Percentiles rank a stretch among this genome's conserved stretches.
These are phyloP conservation scores for Subacronicta megacephala DNA, from an alignment of 2,888 invertebrate species.

Conservation along the genomic window DNA sequence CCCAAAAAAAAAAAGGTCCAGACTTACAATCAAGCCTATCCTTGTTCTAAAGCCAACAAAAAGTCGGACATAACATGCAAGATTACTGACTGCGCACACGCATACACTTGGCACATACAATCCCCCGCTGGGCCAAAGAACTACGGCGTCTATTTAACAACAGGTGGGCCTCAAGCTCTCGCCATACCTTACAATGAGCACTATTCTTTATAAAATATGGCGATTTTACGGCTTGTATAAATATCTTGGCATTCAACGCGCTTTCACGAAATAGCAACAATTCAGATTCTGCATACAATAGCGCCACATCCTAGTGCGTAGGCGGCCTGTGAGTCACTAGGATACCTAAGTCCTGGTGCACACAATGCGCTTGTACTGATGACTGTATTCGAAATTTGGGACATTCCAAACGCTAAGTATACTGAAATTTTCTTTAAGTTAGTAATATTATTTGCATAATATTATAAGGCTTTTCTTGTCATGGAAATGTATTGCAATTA, in stretches of 20 bases:
- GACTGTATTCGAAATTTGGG: not conserved
- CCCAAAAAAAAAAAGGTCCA: not conserved
- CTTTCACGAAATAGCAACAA: constrained; percentile 59
- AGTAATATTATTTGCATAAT: not conserved
- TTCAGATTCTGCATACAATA: constrained; percentile 63
- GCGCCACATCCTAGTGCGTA: constrained; percentile 52
- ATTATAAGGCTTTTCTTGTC: not conserved
- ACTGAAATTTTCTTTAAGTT: no score
- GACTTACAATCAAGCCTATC: constrained; percentile 28
- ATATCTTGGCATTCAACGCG: constrained; percentile 56
- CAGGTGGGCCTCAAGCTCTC: constrained; percentile 39
- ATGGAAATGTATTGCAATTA: not conserved
- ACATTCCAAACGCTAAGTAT: constrained; percentile 7
- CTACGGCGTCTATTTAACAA: constrained; percentile 43
- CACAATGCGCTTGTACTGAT: constrained; percentile 2
- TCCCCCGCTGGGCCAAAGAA: constrained; percentile 37
- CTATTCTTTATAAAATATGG: constrained; percentile 42
- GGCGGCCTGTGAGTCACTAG: constrained; percentile 57
- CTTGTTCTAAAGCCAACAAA: constrained; percentile 41
- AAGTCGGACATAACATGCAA: constrained; percentile 24
- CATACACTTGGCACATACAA: constrained; percentile 33
- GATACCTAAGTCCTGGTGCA: constrained; percentile 31
- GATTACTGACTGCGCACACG: constrained; percentile 26
- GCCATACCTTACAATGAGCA: constrained; percentile 40
- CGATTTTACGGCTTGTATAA: constrained; percentile 46